Evolutionary conservation across 2,888 invertebrate genomes (phyloP).

Genomic region (Junonia oenone): DNA sequence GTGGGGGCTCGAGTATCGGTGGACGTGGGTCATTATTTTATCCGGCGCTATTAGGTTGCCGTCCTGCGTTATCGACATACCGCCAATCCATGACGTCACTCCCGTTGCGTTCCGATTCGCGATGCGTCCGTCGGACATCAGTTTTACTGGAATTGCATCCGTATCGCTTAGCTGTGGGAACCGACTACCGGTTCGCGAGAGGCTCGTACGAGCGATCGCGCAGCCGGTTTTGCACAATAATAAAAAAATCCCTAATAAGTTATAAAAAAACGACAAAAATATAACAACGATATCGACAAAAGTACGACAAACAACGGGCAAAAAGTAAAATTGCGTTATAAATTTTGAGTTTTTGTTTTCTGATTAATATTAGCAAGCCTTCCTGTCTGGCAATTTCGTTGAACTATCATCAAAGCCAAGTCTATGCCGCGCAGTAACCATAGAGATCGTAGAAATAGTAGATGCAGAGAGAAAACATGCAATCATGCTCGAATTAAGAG

Average conservation of each 20-base stretch:
- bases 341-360: constrained; percentile 35
- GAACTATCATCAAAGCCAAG: constrained; percentile 72
- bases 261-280: constrained; percentile 50
- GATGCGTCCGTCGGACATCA: constrained; percentile 73
- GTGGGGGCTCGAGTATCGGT: constrained; percentile 74
- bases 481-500: constrained; percentile 56
- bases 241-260: constrained; percentile 54
- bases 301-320: constrained; percentile 67
- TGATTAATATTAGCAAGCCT: constrained; percentile 56
- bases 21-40: constrained; percentile 74
- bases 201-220: constrained; percentile 62
- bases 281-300: constrained; percentile 63
- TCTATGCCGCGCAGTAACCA: constrained; percentile 80
- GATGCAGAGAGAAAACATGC: constrained; percentile 74
- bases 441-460: constrained; percentile 78
- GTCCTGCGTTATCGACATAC: constrained; percentile 76
- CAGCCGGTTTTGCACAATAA: constrained; percentile 52
- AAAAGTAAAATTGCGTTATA: constrained; percentile 39
- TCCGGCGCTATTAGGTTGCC: constrained; percentile 74
- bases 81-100: constrained; percentile 74
- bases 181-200: constrained; percentile 65
- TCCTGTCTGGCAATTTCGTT: constrained; percentile 58
- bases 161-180: constrained; percentile 71
- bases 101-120: constrained; percentile 64
- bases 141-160: constrained; percentile 78